A percentile compares a stretch with the other conserved stretches of the same genome.
These are phyloP conservation scores for Blastobasis adustella DNA, from an alignment of 2,888 invertebrate species.

Conservation along the genomic window DNA sequence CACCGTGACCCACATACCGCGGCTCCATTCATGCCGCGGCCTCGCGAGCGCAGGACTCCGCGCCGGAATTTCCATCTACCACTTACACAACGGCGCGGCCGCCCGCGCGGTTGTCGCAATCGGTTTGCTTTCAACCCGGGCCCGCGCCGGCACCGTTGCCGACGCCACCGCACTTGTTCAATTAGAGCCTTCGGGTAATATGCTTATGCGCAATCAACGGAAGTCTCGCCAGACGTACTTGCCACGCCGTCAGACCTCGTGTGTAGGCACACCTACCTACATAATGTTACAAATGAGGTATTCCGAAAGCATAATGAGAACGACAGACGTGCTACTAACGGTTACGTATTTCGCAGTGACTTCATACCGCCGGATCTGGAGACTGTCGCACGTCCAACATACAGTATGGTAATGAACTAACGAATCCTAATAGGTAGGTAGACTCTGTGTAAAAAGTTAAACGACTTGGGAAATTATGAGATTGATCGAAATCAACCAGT, in stretches of 20 bases:
- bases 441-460: too few species aligned
- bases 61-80: constrained; percentile 60
- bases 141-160: constrained; percentile 46
- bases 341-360: too few species aligned
- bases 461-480: too few species aligned
- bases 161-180: constrained; percentile 63
- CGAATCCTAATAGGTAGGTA: too few species aligned
- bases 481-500: too few species aligned
- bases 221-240: constrained; percentile 15
- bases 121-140: constrained; percentile 21
- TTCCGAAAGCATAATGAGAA: too few species aligned
- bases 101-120: constrained; percentile 55
- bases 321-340: too few species aligned
- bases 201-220: constrained; percentile 39
- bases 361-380: too few species aligned
- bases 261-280: neutral
- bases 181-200: constrained; percentile 51
- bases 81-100: constrained; percentile 56
- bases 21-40: constrained; percentile 70
- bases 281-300: neutral
- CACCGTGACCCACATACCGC: constrained; percentile 72
- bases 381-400: too few species aligned
- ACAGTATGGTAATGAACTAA: too few species aligned
- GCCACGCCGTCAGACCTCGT: neutral
- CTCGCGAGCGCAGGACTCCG: constrained; percentile 58